Evolutionary conservation across 2,888 invertebrate genomes (phyloP), one percentile per base, ranked within the genome.

Genomic region (Galerucella calmariensis): DNA sequence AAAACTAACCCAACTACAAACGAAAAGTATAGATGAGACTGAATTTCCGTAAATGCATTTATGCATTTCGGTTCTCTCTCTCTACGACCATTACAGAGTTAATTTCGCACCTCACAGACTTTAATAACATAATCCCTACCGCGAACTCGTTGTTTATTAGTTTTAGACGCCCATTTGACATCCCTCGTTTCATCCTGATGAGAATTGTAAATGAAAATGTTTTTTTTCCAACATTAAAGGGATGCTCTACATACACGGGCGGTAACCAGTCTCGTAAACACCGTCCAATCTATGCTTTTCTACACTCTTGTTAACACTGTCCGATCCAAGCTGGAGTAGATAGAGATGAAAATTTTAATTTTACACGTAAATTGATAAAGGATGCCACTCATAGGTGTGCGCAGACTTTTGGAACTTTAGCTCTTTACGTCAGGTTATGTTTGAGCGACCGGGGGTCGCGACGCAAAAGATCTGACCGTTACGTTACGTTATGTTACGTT

Each of bases 31-130:
- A 61, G 48, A 69, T 61, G 44, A 48, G 8, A 48, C 20, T 72
- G 27, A 46, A 73, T 72, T 74, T 72, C 68, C 46, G 74, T 71
- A 68, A 75, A 65, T 61, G 75, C 72, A 72, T 73, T 59, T 73
- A 73, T 74, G 74, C 75, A 72, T 72, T 65, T 51, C 20, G 11
- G 69, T 51, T 56, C 51, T 35, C 51, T 35, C 41, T 66, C 74
- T 74, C 77, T 74, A 77, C 53, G 81, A 80, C 81, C 82, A 84
- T 83, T 83, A 84, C 81, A 75, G 81, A 82, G 82, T 82, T 83
- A 84, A 85, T 85, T 85, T 84, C 85, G 83, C 85, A 85, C 85
- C 82, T 83, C 84, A 82, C 82, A 80, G 81, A 83, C 82, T 83
- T 83, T 84, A 85, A 85, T 84, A 82, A 81, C 82, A 80, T 84